phyloP scores from a whole-genome alignment of 2,797 vertebrate species.

The Chaenodraco wilsoni region DNA sequence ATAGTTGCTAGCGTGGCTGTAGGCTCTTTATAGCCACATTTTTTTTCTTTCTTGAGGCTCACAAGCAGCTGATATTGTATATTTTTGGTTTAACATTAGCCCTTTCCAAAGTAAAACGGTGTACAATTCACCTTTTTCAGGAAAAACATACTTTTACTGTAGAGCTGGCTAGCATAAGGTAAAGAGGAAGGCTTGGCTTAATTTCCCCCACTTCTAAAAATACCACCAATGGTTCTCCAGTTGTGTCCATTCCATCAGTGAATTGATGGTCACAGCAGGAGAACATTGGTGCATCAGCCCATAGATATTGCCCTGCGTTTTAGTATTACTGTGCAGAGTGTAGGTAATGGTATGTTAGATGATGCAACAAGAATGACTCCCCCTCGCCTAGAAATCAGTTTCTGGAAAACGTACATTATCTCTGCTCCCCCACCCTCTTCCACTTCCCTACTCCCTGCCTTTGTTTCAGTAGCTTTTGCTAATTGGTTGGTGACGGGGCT shows the following conservation, averaged over 20 bases:
- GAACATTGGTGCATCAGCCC: conserved; percentile 24
- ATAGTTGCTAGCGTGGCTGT: neutral
- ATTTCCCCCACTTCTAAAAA: conserved; percentile 18
- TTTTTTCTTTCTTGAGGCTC: no score
- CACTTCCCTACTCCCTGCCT: neutral
- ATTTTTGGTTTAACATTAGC: neutral
- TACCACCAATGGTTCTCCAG: conserved; percentile 16
- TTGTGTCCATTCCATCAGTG: conserved; percentile 45
- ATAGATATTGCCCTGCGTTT: conserved; percentile 39
- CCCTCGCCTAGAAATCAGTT: neutral
- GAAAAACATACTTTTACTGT: neutral
- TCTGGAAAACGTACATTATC: conserved; percentile 2
- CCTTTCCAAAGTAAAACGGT: neutral
- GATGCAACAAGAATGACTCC: conserved; percentile 20
- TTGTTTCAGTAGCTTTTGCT: conserved; percentile 6
- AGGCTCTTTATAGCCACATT: neutral
- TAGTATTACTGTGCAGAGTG: conserved; percentile 4
- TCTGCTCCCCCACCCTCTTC: neutral
- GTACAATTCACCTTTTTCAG: neutral
- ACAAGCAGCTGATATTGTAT: neutral
- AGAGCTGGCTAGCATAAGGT: neutral
- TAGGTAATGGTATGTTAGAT: conserved; percentile 30
- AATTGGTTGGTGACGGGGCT: conserved; percentile 17
- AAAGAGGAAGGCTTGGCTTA: neutral
- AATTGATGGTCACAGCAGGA: conserved; percentile 49